phyloP scores from a whole-genome alignment of 2,797 vertebrate genomes.

The Falco novaeseelandiae region DNA sequence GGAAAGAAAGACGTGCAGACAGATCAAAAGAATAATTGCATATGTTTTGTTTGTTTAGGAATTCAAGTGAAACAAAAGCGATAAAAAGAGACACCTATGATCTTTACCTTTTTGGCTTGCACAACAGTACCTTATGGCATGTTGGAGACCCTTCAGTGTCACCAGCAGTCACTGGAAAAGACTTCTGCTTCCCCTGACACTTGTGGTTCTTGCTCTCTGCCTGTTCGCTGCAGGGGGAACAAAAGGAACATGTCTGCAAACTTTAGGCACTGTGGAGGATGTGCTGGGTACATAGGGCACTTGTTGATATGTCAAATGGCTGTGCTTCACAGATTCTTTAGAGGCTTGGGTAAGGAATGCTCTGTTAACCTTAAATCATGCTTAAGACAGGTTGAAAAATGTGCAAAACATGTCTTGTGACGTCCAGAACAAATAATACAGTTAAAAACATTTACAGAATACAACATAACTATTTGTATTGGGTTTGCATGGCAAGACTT shows the following conservation, averaged over 20 bases:
- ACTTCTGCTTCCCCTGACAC: background rate
- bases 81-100: background rate
- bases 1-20: background rate
- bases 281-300: background rate
- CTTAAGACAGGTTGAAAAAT: background rate
- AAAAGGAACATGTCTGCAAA: background rate
- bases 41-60: background rate
- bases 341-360: background rate
- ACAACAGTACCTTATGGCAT: background rate
- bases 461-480: background rate
- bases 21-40: background rate
- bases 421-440: background rate
- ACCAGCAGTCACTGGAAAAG: background rate
- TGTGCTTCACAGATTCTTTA: background rate
- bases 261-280: background rate
- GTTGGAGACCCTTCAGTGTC: background rate
- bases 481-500: background rate
- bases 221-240: background rate
- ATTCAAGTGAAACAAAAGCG: background rate
- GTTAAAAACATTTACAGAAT: background rate
- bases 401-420: background rate
- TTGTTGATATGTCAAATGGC: background rate
- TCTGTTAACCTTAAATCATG: background rate
- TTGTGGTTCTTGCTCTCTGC: background rate
- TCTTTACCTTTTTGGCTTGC: background rate